A percentile compares a stretch with the other conserved stretches of the same genome.
phyloP scores from a whole-genome alignment of 2,113 vertebrate species.

The Willisornis vidua region DNA sequence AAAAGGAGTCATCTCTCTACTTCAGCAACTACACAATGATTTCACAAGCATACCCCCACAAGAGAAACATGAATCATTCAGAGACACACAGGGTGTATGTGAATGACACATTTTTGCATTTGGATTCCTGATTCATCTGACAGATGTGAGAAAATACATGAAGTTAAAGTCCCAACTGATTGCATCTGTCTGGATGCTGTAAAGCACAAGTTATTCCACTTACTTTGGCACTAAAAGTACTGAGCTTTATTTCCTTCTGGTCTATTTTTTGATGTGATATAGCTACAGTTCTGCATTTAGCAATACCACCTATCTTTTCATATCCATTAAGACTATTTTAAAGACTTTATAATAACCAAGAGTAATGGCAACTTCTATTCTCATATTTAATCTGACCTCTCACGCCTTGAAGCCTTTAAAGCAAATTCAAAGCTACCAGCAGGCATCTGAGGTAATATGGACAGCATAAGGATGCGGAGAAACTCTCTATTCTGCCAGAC shows the following conservation, averaged over 20 bases:
- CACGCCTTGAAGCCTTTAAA: neutral
- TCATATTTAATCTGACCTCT: neutral
- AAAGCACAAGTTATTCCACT: constrained; percentile 36
- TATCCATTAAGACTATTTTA: neutral
- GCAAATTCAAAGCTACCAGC: neutral
- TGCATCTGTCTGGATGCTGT: neutral
- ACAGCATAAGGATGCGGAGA: neutral
- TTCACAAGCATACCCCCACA: neutral
- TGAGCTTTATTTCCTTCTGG: neutral
- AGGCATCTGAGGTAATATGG: neutral
- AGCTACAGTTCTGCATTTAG: neutral
- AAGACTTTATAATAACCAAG: neutral
- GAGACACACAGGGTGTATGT: neutral
- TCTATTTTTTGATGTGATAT: neutral
- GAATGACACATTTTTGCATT: neutral
- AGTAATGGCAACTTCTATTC: neutral
- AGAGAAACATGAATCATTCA: neutral
- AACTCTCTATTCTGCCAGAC: neutral
- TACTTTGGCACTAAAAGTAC: constrained; percentile 10
- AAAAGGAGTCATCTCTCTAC: neutral
- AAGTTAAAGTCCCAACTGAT: constrained; percentile 31
- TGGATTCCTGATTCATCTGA: constrained; percentile 41
- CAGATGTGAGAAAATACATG: constrained; percentile 30
- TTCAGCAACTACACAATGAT: neutral
- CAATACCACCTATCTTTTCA: neutral